phyloP scores from a whole-genome alignment of 2,113 vertebrate species.

The Erythrolamprus reginae region DNA sequence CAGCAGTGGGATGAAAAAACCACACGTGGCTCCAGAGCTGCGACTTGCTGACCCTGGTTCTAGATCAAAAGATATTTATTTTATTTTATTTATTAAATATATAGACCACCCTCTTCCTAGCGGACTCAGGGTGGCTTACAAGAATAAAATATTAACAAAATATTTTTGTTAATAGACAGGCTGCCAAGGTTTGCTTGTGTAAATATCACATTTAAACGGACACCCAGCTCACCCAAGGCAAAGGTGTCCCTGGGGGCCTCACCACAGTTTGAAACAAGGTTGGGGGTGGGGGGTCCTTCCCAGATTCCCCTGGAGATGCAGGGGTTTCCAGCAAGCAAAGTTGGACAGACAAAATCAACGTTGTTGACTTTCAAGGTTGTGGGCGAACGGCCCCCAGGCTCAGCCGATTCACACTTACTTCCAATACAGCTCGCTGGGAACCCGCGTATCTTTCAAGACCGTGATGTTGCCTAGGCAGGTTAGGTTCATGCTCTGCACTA shows the following conservation, averaged over 20 bases:
- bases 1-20: no score
- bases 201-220: neutral
- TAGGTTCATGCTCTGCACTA: constrained; percentile 57
- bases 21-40: no score
- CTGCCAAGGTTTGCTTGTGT: neutral
- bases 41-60: no score
- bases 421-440: constrained; percentile 90
- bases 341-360: neutral
- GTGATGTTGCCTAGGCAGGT: constrained; percentile 66
- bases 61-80: no score
- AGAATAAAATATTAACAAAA: no score
- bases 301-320: neutral
- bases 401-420: constrained; percentile 74
- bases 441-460: constrained; percentile 63
- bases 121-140: no score
- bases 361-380: no score
- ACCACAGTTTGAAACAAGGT: neutral
- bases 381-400: neutral
- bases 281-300: neutral
- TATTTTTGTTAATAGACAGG: no score
- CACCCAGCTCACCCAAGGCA: neutral
- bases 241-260: neutral
- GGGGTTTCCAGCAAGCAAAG: neutral
- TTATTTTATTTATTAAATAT: no score
- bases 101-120: no score